Percentiles rank a stretch among this genome's conserved stretches.
phyloP scores from a whole-genome alignment of 2,797 vertebrate genomes.

The Lycodopsis pacificus region DNA sequence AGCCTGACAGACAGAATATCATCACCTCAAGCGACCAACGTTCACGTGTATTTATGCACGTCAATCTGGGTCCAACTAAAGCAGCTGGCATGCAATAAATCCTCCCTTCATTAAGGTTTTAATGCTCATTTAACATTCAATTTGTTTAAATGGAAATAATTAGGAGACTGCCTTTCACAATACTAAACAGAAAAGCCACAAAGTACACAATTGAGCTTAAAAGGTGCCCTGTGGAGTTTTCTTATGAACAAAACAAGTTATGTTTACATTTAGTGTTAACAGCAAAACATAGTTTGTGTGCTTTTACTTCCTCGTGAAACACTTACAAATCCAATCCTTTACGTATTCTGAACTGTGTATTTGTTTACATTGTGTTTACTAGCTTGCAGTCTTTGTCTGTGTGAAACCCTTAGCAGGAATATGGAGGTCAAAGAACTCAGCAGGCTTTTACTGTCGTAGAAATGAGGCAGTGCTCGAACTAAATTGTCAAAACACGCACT shows the following conservation, averaged over 20 bases:
- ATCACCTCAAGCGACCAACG: not conserved
- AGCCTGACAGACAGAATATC: constrained; percentile 4
- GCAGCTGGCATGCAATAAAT: not conserved
- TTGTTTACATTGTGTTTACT: not conserved
- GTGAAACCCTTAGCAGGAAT: not conserved
- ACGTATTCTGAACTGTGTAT: not conserved
- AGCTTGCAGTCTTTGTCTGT: not conserved
- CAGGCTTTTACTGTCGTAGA: not conserved
- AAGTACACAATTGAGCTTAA: not conserved
- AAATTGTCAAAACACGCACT: not conserved
- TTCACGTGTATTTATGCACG: constrained; percentile 9
- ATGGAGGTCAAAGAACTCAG: not conserved
- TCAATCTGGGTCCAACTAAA: not conserved
- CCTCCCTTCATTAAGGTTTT: not conserved
- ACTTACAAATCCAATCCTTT: not conserved
- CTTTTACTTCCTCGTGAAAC: not conserved
- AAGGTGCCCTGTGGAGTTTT: constrained; percentile 3
- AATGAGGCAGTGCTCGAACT: not conserved
- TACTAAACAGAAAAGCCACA: not conserved
- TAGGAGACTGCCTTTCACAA: not conserved
- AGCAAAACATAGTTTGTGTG: not conserved
- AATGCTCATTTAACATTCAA: not conserved
- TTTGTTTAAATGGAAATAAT: constrained; percentile 1
- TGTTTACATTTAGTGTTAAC: not conserved
- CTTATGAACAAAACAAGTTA: not conserved